Evolutionary conservation across 2,888 invertebrate genomes (phyloP).

Genomic region (Orchesella flavescens): DNA sequence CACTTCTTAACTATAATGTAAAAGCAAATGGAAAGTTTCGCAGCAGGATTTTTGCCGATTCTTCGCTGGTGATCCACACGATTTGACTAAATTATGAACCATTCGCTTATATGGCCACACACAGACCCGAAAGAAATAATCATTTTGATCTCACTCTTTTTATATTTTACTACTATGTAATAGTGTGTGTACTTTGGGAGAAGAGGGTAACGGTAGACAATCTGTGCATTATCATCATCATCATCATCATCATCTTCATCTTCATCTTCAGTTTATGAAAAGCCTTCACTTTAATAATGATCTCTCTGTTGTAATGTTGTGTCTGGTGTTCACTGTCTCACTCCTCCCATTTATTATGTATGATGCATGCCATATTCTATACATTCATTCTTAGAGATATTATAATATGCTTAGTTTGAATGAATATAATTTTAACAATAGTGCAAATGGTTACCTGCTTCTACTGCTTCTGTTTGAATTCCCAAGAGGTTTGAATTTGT

Average conservation of each 20-base stretch:
- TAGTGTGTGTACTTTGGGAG: slow-evolving; percentile 26
- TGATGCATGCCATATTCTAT: not conserved
- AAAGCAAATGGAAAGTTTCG: slow-evolving; percentile 70
- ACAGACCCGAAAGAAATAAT: slow-evolving; percentile 67
- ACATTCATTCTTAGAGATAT: too few species aligned
- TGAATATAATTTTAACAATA: too few species aligned
- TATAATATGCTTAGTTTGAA: too few species aligned
- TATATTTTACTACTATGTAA: slow-evolving; percentile 48
- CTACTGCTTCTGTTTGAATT: slow-evolving; percentile 19
- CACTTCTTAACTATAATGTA: slow-evolving; percentile 51
- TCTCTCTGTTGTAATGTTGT: slow-evolving; percentile 34
- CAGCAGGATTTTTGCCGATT: slow-evolving; percentile 71
- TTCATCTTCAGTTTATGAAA: slow-evolving; percentile 14
- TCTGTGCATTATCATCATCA: slow-evolving; percentile 20
- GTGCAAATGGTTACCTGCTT: not conserved
- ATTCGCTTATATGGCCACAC: slow-evolving; percentile 70
- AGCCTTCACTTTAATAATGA: slow-evolving; percentile 47
- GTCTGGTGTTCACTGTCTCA: slow-evolving; percentile 21
- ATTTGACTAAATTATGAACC: slow-evolving; percentile 71
- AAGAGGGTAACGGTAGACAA: slow-evolving; percentile 46
- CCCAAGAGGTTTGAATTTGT: too few species aligned
- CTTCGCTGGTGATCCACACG: slow-evolving; percentile 72
- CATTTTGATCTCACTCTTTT: slow-evolving; percentile 59
- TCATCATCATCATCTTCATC: slow-evolving; percentile 23
- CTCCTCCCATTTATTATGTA: slow-evolving; percentile 46